Evolutionary conservation across 1,140 invertebrate genomes (phyloP).

Genomic region (Zophobas atratus): DNA sequence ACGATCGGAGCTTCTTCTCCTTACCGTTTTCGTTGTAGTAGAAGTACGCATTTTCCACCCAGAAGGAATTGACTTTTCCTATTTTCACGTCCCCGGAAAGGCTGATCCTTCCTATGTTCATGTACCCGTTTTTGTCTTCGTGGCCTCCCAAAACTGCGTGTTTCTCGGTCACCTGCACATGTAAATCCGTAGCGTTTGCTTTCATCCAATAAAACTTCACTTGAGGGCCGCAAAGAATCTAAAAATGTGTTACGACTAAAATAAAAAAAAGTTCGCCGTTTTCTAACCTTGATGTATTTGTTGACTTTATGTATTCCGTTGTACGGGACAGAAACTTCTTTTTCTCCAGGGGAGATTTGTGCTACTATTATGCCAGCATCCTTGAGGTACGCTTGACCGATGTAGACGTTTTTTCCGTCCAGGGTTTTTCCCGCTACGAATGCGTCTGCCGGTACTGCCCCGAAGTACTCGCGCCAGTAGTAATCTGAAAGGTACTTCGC

Average conservation of each 20-base stretch:
- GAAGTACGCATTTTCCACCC: neutral
- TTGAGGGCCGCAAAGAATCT: constrained; percentile 46
- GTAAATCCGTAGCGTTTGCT: constrained; percentile 44
- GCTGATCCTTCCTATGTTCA: constrained; percentile 46
- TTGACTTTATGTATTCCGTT: constrained; percentile 32
- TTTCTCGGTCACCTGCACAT: constrained; percentile 34
- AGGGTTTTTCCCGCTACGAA: constrained; percentile 35
- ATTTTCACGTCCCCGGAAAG: constrained; percentile 32
- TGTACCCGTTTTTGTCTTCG: constrained; percentile 18
- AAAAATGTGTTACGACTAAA: neutral
- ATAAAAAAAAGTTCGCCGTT: neutral
- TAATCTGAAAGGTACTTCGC: constrained; percentile 38
- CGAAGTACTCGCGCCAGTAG: constrained; percentile 51
- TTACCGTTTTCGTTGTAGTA: neutral
- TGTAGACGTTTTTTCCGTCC: constrained; percentile 38
- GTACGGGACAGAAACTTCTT: constrained; percentile 9
- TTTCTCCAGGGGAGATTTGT: constrained; percentile 42
- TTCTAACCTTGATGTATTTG: constrained; percentile 37
- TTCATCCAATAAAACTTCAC: constrained; percentile 31
- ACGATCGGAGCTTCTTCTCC: neutral
- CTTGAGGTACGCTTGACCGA: constrained; percentile 35
- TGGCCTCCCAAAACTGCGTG: constrained; percentile 43
- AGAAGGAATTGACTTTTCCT: constrained; percentile 39
- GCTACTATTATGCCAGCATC: constrained; percentile 35
- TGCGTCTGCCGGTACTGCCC: constrained; percentile 45